Evolutionary conservation across 2,888 invertebrate species (phyloP).

Genomic region (Drosophila koepferae): DNA sequence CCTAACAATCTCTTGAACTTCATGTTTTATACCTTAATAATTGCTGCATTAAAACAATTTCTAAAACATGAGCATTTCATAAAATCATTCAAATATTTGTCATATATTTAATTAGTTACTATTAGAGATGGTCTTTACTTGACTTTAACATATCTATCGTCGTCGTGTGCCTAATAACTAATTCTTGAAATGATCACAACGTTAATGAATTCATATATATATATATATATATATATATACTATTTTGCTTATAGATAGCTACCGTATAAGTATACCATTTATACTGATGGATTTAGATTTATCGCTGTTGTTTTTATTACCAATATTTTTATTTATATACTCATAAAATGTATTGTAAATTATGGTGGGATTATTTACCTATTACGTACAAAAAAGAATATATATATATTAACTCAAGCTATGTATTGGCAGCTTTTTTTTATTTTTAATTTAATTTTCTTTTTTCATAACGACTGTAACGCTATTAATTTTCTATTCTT

Average conservation of each 20-base stretch:
- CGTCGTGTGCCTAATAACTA: slow-evolving; percentile 63
- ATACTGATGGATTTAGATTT: slow-evolving; percentile 29
- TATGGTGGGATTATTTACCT: slow-evolving; percentile 84
- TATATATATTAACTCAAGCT: slow-evolving; percentile 28
- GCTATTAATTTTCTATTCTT: slow-evolving; percentile 1
- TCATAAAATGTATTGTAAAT: slow-evolving; percentile 82
- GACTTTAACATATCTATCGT: slow-evolving; percentile 35
- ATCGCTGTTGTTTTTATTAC: slow-evolving; percentile 37
- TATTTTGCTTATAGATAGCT: slow-evolving; percentile 31
- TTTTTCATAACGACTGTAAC: slow-evolving; percentile 4
- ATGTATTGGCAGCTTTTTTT: slow-evolving; percentile 40
- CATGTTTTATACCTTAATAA: slow-evolving; percentile 1
- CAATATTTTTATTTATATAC: slow-evolving; percentile 55
- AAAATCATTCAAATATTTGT: slow-evolving; percentile 12
- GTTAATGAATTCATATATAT: slow-evolving; percentile 64
- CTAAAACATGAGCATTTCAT: slow-evolving; percentile 15
- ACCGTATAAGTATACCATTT: slow-evolving; percentile 51
- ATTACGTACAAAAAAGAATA: slow-evolving; percentile 63
- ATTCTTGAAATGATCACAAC: slow-evolving; percentile 83
- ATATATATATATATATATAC: slow-evolving; percentile 16
- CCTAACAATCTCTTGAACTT: slow-evolving; percentile 16
- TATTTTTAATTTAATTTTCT: slow-evolving; percentile 1
- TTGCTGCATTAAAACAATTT: slow-evolving; percentile 50
- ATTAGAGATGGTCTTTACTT: slow-evolving; percentile 39
- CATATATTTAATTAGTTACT: slow-evolving; percentile 22